phyloP scores from a whole-genome alignment of 2,888 invertebrate species.

The Apotomis betuletana region DNA sequence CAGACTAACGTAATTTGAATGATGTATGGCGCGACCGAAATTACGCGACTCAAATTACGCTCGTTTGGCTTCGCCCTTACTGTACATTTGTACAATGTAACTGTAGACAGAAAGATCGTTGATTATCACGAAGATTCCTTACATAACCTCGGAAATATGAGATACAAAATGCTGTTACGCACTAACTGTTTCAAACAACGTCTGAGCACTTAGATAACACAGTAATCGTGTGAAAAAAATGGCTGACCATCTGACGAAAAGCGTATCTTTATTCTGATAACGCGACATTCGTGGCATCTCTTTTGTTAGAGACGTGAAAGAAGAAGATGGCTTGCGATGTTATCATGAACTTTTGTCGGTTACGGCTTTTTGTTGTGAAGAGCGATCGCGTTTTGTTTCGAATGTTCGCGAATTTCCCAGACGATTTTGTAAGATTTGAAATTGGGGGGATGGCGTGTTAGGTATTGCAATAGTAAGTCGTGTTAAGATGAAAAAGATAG shows the following conservation, averaged over 20 bases:
- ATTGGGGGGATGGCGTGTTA: not conserved
- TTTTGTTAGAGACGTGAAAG: not conserved
- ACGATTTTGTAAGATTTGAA: conserved; percentile 12
- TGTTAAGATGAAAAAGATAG: not conserved
- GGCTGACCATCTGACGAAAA: conserved; percentile 3
- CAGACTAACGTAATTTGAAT: no score
- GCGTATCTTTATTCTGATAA: not conserved
- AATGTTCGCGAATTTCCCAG: not conserved
- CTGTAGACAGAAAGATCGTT: not conserved
- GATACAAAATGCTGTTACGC: conserved; percentile 27
- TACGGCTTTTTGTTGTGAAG: not conserved
- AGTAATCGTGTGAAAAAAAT: conserved; percentile 38
- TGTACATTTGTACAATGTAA: no score
- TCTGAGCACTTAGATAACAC: conserved; percentile 30
- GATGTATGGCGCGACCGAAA: no score
- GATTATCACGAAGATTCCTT: conserved; percentile 26
- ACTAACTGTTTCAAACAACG: conserved; percentile 33
- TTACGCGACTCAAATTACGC: no score
- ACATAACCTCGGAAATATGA: conserved; percentile 30
- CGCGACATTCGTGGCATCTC: not conserved
- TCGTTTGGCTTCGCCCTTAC: no score
- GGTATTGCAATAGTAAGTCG: conserved; percentile 6
- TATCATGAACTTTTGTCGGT: not conserved
- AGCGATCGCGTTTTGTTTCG: conserved; percentile 17
- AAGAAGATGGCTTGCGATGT: not conserved